Evolutionary conservation across 2,113 vertebrate species (phyloP).

Genomic region (Coptodon bakossiorum): DNA sequence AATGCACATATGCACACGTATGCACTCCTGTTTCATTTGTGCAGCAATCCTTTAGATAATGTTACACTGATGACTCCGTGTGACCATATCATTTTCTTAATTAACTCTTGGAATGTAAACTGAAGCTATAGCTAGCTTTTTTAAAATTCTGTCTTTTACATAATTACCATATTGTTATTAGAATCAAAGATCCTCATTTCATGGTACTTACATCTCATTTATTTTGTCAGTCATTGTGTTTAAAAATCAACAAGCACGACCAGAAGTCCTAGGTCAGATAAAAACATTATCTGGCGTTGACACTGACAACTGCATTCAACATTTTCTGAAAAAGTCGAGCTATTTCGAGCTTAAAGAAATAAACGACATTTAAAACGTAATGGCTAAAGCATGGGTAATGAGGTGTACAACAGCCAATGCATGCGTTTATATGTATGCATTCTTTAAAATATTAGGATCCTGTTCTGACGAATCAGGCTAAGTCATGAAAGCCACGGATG

Average conservation of each 20-base stretch:
- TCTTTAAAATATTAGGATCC: neutral
- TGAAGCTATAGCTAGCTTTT: neutral
- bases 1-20: neutral
- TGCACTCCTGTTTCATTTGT: neutral
- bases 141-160: neutral
- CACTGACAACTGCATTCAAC: neutral
- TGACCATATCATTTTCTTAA: neutral
- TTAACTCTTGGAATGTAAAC: neutral
- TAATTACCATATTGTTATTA: neutral
- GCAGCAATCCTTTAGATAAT: neutral
- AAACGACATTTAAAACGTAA: neutral
- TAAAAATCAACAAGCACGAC: neutral
- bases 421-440: neutral
- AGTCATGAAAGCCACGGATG: neutral
- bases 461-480: neutral
- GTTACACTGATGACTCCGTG: neutral
- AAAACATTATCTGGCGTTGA: neutral
- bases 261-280: neutral
- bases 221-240: neutral
- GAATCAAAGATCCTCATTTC: neutral
- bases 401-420: neutral
- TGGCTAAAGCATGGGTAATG: neutral
- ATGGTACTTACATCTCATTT: neutral
- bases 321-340: neutral
- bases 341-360: neutral